A percentile compares a stretch with the other conserved stretches of the same genome.
These are phyloP conservation scores for Eupeodes corollae DNA, from an alignment of 1,140 invertebrate genomes.

Conservation along the genomic window DNA sequence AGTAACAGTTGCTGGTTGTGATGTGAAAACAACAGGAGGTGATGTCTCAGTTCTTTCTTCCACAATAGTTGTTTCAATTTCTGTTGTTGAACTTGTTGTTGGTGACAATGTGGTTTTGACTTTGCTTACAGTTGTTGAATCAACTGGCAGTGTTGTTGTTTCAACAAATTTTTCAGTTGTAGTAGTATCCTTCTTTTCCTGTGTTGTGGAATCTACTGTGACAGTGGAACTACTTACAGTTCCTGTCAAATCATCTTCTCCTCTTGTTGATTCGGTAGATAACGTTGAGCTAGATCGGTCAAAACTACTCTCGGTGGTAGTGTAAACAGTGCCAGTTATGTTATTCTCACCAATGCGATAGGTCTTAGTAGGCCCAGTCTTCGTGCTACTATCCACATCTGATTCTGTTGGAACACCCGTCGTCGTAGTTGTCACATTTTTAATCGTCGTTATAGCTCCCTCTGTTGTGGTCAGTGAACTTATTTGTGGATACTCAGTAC, in stretches of 20 bases:
- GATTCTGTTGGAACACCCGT: conserved; percentile 5
- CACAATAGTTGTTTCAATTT: background rate
- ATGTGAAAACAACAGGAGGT: background rate
- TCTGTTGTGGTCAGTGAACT: conserved; percentile 2
- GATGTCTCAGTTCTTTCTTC: background rate
- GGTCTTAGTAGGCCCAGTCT: conserved; percentile 25
- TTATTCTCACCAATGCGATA: conserved; percentile 35
- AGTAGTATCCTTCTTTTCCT: no score
- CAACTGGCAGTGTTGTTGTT: no score
- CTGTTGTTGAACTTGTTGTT: background rate
- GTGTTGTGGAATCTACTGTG: no score
- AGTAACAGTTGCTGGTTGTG: background rate
- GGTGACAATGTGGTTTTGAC: no score
- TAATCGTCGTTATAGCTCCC: conserved; percentile 1
- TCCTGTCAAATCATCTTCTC: no score
- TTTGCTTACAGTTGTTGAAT: no score
- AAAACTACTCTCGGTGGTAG: background rate
- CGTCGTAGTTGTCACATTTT: conserved; percentile 17
- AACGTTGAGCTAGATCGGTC: no score
- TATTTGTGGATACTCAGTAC: background rate
- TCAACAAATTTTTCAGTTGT: no score
- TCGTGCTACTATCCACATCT: conserved; percentile 3
- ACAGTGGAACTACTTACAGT: no score
- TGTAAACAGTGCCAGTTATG: conserved; percentile 22
- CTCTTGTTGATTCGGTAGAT: no score